Evolutionary conservation across 2,797 vertebrate genomes (phyloP).

Genomic region (Myotis daubentonii): DNA sequence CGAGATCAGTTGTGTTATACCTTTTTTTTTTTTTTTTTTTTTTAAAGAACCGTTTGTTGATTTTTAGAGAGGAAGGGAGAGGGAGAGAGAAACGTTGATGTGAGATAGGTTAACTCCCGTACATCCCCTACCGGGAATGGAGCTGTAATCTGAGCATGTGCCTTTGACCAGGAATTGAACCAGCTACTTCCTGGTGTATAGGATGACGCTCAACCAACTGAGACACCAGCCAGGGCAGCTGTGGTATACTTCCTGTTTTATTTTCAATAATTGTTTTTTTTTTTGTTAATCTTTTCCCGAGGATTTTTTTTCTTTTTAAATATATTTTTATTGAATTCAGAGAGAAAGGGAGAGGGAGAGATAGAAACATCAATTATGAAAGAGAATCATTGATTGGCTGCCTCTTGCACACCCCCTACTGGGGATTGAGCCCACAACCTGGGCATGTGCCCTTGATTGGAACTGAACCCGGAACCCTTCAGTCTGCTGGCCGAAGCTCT

Average conservation of each 20-base stretch:
- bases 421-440: neutral
- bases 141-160: neutral
- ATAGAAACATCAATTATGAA: neutral
- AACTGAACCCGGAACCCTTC: neutral
- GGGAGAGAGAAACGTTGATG: neutral
- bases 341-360: neutral
- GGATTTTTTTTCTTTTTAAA: neutral
- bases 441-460: neutral
- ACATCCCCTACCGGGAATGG: neutral
- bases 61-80: neutral
- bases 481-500: too few relatives aligned
- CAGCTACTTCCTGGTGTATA: neutral
- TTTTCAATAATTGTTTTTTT: conserved; percentile 34
- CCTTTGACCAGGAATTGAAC: neutral
- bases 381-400: neutral
- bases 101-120: neutral
- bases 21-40: neutral
- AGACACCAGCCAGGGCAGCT: neutral
- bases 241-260: neutral
- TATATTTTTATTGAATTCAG: neutral
- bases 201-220: neutral
- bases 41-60: neutral
- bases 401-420: neutral
- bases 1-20: neutral
- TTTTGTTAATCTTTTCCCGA: neutral